A percentile compares a stretch with the other conserved stretches of the same genome.
phyloP scores from a whole-genome alignment of 2,888 invertebrate genomes.

The Patella depressa region DNA sequence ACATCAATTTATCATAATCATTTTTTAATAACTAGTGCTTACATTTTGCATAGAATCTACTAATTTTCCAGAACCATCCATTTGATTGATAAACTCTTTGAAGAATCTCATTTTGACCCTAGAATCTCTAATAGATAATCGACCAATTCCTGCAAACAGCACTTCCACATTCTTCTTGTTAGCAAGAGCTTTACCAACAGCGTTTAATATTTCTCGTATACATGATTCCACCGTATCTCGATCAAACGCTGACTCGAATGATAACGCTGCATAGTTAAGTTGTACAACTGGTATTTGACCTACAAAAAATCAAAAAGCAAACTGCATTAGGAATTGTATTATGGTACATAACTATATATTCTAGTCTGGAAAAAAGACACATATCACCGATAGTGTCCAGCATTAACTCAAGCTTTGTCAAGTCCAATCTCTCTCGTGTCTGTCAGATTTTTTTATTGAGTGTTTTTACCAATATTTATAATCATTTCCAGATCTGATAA shows the following conservation, averaged over 20 bases:
- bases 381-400: not conserved
- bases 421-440: too few relatives aligned
- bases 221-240: constrained; percentile 70
- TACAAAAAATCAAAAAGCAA: constrained; percentile 40
- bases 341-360: not conserved
- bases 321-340: not conserved
- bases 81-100: constrained; percentile 69
- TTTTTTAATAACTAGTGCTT: constrained; percentile 31
- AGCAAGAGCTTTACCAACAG: constrained; percentile 63
- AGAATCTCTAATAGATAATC: constrained; percentile 65
- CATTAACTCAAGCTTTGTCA: too few relatives aligned
- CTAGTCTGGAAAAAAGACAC: not conserved
- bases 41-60: constrained; percentile 70
- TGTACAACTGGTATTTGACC: constrained; percentile 69
- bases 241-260: constrained; percentile 68
- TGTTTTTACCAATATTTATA: too few relatives aligned
- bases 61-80: constrained; percentile 69
- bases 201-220: constrained; percentile 67
- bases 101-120: constrained; percentile 71
- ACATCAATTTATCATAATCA: too few relatives aligned
- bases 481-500: too few relatives aligned
- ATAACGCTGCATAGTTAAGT: constrained; percentile 68
- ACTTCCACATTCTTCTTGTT: constrained; percentile 68
- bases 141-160: constrained; percentile 67
- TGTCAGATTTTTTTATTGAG: too few relatives aligned